Conservation (phyloP, 2,797 vertebrate genomes). For the Tapirus indicus region DNA sequence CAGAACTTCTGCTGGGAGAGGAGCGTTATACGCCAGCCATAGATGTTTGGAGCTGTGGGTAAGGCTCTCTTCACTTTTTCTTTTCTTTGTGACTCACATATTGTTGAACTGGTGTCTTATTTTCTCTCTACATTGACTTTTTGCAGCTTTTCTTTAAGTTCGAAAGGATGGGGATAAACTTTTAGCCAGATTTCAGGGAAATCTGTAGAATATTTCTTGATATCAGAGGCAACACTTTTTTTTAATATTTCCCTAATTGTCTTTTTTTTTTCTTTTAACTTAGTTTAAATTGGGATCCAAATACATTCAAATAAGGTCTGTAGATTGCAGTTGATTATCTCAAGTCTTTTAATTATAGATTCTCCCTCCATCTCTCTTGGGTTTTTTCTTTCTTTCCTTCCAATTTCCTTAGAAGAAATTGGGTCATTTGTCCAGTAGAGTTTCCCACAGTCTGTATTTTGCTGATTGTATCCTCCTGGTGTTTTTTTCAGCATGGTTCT, state of each 20-base stretch:
- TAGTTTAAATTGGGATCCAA: conserved; percentile 44
- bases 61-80: conserved; percentile 82
- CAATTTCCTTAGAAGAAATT: conserved; percentile 27
- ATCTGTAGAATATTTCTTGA: conserved; percentile 15
- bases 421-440: not conserved
- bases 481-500: not conserved
- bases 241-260: not conserved
- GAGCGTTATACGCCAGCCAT: conserved; percentile 98
- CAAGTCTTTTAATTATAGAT: conserved; percentile 41
- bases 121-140: conserved; percentile 28
- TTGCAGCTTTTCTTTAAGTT: conserved; percentile 15
- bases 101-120: conserved; percentile 1
- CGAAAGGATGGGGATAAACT: conserved; percentile 15
- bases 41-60: conserved; percentile 99
- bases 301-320: not conserved
- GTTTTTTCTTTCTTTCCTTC: not conserved
- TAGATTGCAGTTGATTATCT: conserved; percentile 2
- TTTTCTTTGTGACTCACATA: conserved; percentile 47
- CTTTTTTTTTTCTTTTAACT: not conserved
- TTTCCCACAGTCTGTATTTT: conserved; percentile 18
- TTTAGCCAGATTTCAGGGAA: conserved; percentile 37
- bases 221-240: not conserved
- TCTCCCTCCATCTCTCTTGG: not conserved
- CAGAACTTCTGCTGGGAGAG: conserved; percentile 97
- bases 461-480: not conserved